phyloP scores from a whole-genome alignment of 2,888 invertebrate species.

The Tachystola acroxantha region DNA sequence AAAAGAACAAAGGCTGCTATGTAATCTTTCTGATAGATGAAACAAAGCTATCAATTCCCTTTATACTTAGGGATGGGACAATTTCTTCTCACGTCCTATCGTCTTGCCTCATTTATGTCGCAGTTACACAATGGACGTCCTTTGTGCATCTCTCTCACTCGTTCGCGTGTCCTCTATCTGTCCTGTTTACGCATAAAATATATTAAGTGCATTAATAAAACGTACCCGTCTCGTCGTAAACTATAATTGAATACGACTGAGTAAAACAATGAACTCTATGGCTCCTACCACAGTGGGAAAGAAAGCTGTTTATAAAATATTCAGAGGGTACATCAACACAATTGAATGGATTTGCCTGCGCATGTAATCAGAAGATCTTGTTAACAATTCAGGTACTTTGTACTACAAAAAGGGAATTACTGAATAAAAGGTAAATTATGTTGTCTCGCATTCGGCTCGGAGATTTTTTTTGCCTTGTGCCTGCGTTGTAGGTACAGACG shows the following conservation, averaged over 20 bases:
- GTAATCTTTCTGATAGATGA: no score
- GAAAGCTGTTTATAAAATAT: neutral
- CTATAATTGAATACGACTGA: slow-evolving; percentile 24
- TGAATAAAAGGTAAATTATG: neutral
- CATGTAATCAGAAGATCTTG: slow-evolving; percentile 1
- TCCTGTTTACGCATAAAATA: slow-evolving; percentile 19
- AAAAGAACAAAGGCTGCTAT: no score
- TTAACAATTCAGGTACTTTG: neutral
- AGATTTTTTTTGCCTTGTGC: no score
- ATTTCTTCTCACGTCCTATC: slow-evolving; percentile 15
- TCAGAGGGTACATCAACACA: neutral
- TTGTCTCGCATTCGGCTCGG: neutral
- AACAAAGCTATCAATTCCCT: slow-evolving; percentile 13
- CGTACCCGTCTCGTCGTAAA: slow-evolving; percentile 22
- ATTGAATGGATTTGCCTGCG: neutral
- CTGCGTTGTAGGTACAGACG: no score
- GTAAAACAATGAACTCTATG: neutral
- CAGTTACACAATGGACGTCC: slow-evolving; percentile 19
- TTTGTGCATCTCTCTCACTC: slow-evolving; percentile 10
- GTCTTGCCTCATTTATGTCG: slow-evolving; percentile 10
- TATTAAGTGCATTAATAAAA: slow-evolving; percentile 32
- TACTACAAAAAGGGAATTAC: neutral
- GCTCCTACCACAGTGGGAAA: neutral
- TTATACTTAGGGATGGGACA: slow-evolving; percentile 4
- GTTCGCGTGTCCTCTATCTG: slow-evolving; percentile 6